A percentile compares a stretch with the other conserved stretches of the same genome.
phyloP scores from a whole-genome alignment of 2,888 invertebrate genomes.

The Hanleya hanleyi region DNA sequence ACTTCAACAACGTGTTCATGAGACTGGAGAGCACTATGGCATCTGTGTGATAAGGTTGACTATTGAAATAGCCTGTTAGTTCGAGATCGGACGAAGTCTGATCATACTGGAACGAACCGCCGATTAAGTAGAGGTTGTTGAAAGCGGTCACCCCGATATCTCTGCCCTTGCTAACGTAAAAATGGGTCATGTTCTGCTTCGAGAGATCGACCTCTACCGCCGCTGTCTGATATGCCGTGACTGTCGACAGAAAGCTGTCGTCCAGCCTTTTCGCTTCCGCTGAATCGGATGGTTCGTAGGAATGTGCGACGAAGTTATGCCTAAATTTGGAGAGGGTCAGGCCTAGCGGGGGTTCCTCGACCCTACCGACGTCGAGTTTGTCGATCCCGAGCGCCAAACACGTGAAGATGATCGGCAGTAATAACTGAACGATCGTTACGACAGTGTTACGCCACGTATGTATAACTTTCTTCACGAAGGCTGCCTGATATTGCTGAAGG shows the following conservation, averaged over 20 bases:
- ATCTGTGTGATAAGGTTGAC: constrained; percentile 84
- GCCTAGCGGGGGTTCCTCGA: constrained; percentile 76
- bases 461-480: constrained; percentile 80
- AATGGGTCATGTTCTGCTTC: background rate
- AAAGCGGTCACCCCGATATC: constrained; percentile 64
- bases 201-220: too few species aligned
- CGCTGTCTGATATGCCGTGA: too few species aligned
- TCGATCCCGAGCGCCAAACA: constrained; percentile 79
- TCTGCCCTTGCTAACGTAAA: constrained; percentile 41
- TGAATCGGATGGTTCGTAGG: too few species aligned
- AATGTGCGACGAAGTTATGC: constrained; percentile 27
- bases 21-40: constrained; percentile 78
- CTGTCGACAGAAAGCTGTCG: too few species aligned
- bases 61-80: constrained; percentile 82
- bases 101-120: constrained; percentile 48
- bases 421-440: constrained; percentile 75
- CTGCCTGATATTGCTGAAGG: constrained; percentile 79
- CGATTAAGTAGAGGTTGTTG: constrained; percentile 69
- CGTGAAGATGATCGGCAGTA: constrained; percentile 81
- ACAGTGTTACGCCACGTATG: constrained; percentile 81
- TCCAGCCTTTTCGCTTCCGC: too few species aligned
- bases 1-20: constrained; percentile 50
- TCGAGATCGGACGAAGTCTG: constrained; percentile 6
- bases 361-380: constrained; percentile 56
- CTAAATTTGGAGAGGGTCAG: constrained; percentile 75